Conservation (phyloP, 2,888 invertebrate genomes). For the Hoplodrina ambigua region DNA sequence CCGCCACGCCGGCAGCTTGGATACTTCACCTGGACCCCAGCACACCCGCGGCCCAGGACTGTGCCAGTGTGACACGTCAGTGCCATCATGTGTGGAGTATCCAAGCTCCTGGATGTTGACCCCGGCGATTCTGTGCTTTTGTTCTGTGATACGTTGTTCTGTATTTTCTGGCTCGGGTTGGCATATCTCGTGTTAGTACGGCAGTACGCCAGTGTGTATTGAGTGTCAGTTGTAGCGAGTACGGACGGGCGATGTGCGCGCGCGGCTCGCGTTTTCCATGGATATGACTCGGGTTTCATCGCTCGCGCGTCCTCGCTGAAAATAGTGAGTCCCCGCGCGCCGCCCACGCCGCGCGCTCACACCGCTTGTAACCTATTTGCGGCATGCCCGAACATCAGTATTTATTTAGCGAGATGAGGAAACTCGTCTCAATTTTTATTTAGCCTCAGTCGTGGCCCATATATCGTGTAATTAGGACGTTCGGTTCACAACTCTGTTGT, state of each 20-base stretch:
- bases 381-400: constrained; percentile 85
- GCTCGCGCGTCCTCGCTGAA: constrained; percentile 88
- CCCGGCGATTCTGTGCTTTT: constrained; percentile 71
- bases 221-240: constrained; percentile 60
- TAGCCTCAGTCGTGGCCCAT: constrained; percentile 84
- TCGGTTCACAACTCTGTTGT: constrained; percentile 60
- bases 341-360: constrained; percentile 70
- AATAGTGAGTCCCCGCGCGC: constrained; percentile 80
- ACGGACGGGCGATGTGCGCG: constrained; percentile 61
- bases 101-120: constrained; percentile 76
- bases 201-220: constrained; percentile 53
- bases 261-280: constrained; percentile 68
- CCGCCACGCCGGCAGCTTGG: constrained; percentile 74
- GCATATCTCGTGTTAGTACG: constrained; percentile 56
- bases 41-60: constrained; percentile 53
- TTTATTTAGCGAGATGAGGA: constrained; percentile 89
- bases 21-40: constrained; percentile 74
- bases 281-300: constrained; percentile 88
- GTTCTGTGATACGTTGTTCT: constrained; percentile 68
- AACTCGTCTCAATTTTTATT: constrained; percentile 86
- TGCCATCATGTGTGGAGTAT: constrained; percentile 77
- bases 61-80: constrained; percentile 55
- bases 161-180: constrained; percentile 57
- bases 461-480: constrained; percentile 82
- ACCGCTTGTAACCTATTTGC: constrained; percentile 87